These are phyloP conservation scores for Drosophila nikananu DNA, from an alignment of 1,140 invertebrate genomes.

Conservation along the genomic window DNA sequence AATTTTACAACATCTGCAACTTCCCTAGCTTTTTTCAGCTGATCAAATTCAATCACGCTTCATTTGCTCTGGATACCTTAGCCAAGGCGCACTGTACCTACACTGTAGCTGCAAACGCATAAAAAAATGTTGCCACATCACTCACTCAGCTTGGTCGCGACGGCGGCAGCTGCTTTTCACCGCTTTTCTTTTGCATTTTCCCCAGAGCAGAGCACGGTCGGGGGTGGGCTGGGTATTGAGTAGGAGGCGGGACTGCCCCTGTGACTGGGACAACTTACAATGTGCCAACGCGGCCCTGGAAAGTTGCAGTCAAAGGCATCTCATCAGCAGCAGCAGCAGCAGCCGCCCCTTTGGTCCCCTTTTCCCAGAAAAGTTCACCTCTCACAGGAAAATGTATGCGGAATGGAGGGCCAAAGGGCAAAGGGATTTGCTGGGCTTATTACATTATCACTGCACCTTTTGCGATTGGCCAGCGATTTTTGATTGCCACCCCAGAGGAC, in stretches of 20 bases:
- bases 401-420: constrained; percentile 6
- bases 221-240: constrained; percentile 5
- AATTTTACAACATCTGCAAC: background rate
- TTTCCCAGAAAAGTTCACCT: constrained; percentile 7
- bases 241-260: constrained; percentile 2
- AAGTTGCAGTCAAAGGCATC: constrained; percentile 55
- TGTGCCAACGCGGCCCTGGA: constrained; percentile 43
- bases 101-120: constrained; percentile 41
- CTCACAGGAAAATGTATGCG: constrained; percentile 15
- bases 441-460: constrained; percentile 48
- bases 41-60: background rate
- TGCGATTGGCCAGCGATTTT: constrained; percentile 49
- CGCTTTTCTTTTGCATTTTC: constrained; percentile 50
- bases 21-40: constrained; percentile 7
- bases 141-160: constrained; percentile 57
- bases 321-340: constrained; percentile 32
- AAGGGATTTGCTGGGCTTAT: constrained; percentile 25
- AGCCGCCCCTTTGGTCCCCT: background rate
- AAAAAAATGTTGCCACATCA: constrained; percentile 62
- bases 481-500: constrained; percentile 29
- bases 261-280: constrained; percentile 33
- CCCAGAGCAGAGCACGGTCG: constrained; percentile 1
- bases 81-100: constrained; percentile 27
- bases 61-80: constrained; percentile 4
- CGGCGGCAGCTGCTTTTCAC: constrained; percentile 48